Evolutionary conservation across 2,113 vertebrate species (phyloP).

Genomic region (Numida meleagris): DNA sequence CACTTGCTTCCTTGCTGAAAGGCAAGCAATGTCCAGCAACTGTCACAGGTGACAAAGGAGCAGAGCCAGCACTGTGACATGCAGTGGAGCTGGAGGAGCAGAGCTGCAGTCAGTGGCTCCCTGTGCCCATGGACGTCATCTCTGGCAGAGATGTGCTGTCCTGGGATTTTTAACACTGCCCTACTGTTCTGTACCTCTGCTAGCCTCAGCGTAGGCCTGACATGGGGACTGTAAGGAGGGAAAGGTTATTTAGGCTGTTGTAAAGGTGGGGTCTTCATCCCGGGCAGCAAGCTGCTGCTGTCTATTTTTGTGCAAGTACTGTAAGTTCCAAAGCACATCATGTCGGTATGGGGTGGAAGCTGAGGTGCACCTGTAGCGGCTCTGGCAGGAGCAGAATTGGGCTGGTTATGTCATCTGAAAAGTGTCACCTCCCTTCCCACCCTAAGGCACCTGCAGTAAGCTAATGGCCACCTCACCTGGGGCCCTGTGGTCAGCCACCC

Average conservation of each 20-base stretch:
- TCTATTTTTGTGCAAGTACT: background rate
- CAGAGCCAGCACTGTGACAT: background rate
- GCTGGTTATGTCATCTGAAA: background rate
- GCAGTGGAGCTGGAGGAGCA: background rate
- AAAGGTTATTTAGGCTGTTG: background rate
- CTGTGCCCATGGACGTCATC: background rate
- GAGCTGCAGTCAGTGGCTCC: background rate
- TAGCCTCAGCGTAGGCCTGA: accelerated
- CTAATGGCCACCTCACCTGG: background rate
- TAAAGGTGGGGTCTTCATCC: background rate
- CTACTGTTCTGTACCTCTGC: accelerated
- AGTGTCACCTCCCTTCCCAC: background rate
- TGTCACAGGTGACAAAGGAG: background rate
- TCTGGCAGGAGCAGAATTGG: background rate
- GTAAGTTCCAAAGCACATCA: background rate
- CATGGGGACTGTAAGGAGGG: background rate
- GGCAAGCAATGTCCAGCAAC: background rate
- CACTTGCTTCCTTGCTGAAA: background rate
- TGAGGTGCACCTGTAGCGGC: background rate
- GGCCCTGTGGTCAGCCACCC: background rate
- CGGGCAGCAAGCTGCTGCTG: background rate
- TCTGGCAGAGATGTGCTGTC: background rate
- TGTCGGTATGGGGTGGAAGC: accelerated
- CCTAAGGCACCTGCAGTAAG: background rate
- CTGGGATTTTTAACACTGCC: background rate